phyloP scores from a whole-genome alignment of 2,113 vertebrate species.

The Lasiurus borealis region DNA sequence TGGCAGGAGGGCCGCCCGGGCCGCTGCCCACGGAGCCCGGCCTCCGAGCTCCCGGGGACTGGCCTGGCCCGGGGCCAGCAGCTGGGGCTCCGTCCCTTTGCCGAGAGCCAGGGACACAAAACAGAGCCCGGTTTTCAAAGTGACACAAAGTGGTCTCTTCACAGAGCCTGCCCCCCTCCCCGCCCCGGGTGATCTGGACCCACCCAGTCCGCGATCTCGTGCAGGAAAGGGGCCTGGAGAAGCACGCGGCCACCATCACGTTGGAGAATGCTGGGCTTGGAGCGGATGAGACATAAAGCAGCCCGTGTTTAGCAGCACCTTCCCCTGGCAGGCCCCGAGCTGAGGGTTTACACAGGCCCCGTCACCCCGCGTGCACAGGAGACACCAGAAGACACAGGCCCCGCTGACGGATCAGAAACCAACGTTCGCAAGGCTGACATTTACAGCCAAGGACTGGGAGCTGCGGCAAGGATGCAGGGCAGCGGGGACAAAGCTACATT shows the following conservation, averaged over 20 bases:
- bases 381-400: neutral
- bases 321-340: neutral
- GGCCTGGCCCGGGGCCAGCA: slow-evolving; percentile 35
- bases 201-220: neutral
- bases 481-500: neutral
- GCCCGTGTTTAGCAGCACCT: neutral
- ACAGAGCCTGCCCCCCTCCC: neutral
- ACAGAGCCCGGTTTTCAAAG: slow-evolving; percentile 73
- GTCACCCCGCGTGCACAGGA: neutral
- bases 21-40: slow-evolving; percentile 13
- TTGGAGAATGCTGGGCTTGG: neutral
- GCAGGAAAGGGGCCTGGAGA: neutral
- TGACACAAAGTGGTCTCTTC: slow-evolving; percentile 74
- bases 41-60: slow-evolving; percentile 15
- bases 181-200: neutral
- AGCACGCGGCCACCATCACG: neutral
- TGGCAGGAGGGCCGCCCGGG: neutral
- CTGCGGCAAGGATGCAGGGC: neutral
- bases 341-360: neutral
- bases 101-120: slow-evolving; percentile 72
- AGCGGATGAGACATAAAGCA: slow-evolving; percentile 23
- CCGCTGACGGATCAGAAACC: neutral
- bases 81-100: slow-evolving; percentile 32
- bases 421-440: neutral
- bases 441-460: neutral